Base-by-base conservation (phyloP, 2,113 vertebrate genomes). In the Cranoglanis bouderius region DNA sequence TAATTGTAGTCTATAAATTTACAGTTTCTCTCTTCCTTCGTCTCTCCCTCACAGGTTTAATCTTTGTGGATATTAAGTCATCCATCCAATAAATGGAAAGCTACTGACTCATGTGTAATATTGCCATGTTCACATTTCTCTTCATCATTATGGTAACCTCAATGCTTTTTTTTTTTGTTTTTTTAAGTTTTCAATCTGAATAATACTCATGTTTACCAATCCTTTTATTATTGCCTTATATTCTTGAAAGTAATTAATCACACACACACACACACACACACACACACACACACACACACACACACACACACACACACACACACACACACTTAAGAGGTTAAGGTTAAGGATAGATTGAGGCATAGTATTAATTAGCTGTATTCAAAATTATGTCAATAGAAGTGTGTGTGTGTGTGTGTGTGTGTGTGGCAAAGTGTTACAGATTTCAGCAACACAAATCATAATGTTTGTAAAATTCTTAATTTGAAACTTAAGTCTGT, bases 11-110 rank as follows among this genome's bases (percentile, higher is more conserved):
- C 29, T 51, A n/a, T 32, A 67, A n/a, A 67, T 67, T 2, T 32
- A 32, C 14, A 67, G 6, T 9, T 43, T 40, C 2, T 13, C 38
- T 14, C 43, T 65, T 38, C 85, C 26, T 86, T 43, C 12, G 75
- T 10, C 2, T 46, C 63, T 75, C 24, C 61, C 61, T 82, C 35
- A 91, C 91, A 94, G 93, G 83, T 92, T 92, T 85, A 91, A 91
- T 32, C 87, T 93, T 2, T 88, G 84, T 40, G 72, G 74, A 46
- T 92, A 89, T 77, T 89, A 87, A 67, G 19, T 19, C 35, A 78
- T 24, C 38, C 63, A 63, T 78, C 32, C 26, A 86, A 85, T 83
- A 86, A 85, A 32, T 46, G 74, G 63, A 63, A 26, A 85, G 72
- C 40, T 74, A 85, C 16, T 65, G 75, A 84, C 85, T 87, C 59